Evolutionary conservation across 2,888 invertebrate genomes (phyloP).

Genomic region (Brachyopa scutellaris): DNA sequence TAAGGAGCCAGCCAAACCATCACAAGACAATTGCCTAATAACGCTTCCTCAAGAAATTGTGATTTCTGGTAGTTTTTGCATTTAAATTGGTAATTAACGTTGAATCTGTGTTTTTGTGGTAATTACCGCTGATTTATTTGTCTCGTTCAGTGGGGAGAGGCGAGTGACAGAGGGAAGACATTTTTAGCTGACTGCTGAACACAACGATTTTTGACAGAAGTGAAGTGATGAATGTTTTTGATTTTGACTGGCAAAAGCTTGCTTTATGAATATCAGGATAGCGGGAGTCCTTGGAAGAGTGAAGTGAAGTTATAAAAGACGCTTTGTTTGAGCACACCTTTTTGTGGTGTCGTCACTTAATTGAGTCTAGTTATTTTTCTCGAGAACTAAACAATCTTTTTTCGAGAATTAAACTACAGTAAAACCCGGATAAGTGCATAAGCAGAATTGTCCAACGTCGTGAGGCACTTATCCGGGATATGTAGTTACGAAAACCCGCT

Average conservation of each 20-base stretch:
- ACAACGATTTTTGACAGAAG: slow-evolving; percentile 22
- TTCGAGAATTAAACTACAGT: too few species aligned
- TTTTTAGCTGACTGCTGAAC: slow-evolving; percentile 1
- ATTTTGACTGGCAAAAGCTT: slow-evolving; percentile 10
- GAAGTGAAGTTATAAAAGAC: too few species aligned
- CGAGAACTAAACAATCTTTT: too few species aligned
- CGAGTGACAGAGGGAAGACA: slow-evolving; percentile 1
- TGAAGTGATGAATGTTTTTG: slow-evolving; percentile 51
- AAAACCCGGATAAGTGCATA: too few species aligned
- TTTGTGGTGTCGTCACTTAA: too few species aligned
- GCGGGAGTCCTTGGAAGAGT: too few species aligned
- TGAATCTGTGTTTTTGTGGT: slow-evolving; percentile 66
- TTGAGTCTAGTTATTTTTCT: too few species aligned
- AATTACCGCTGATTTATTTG: slow-evolving; percentile 67
- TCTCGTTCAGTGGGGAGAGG: too few species aligned
- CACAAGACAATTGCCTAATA: slow-evolving; percentile 62
- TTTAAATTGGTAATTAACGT: slow-evolving; percentile 71
- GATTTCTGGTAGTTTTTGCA: slow-evolving; percentile 64
- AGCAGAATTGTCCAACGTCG: too few species aligned
- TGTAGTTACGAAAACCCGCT: too few species aligned
- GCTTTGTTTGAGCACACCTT: too few species aligned
- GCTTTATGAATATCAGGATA: slow-evolving; percentile 3
- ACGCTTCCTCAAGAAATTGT: slow-evolving; percentile 53
- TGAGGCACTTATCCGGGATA: too few species aligned
- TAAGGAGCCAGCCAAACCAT: not conserved